These are phyloP conservation scores for Hypena proboscidalis DNA, from an alignment of 2,888 invertebrate species.

Conservation along the genomic window DNA sequence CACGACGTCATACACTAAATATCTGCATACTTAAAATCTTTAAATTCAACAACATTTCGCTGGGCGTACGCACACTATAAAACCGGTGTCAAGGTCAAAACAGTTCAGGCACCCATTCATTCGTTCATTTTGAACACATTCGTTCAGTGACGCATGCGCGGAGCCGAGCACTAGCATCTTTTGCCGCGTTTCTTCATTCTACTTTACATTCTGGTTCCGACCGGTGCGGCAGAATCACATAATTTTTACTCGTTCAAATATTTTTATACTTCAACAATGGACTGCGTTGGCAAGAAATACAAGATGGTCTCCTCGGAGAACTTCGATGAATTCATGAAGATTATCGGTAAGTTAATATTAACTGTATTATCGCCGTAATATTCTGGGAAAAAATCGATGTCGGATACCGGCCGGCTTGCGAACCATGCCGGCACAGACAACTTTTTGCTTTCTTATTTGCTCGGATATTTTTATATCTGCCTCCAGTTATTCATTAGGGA, in stretches of 20 bases:
- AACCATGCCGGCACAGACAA: slow-evolving; percentile 13
- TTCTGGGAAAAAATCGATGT: slow-evolving; percentile 40
- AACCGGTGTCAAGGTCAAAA: slow-evolving; percentile 36
- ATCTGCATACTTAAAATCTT: too few species aligned
- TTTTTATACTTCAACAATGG: slow-evolving; percentile 65
- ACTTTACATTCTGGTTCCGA: slow-evolving; percentile 67
- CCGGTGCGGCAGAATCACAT: slow-evolving; percentile 53
- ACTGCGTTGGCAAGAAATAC: slow-evolving; percentile 90
- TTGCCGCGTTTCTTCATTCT: slow-evolving; percentile 59
- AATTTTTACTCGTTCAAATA: slow-evolving; percentile 34
- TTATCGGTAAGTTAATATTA: slow-evolving; percentile 88
- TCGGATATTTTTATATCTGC: slow-evolving; percentile 20
- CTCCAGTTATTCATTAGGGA: neutral
- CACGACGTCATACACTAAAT: too few species aligned
- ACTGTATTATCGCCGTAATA: slow-evolving; percentile 38
- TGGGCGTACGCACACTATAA: slow-evolving; percentile 43
- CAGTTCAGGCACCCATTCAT: slow-evolving; percentile 47
- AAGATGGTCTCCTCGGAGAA: slow-evolving; percentile 92
- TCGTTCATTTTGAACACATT: slow-evolving; percentile 46
- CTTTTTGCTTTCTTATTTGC: slow-evolving; percentile 31
- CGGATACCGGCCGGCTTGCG: slow-evolving; percentile 65
- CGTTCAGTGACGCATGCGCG: slow-evolving; percentile 52
- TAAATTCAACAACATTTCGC: slow-evolving; percentile 13
- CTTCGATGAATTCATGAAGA: slow-evolving; percentile 96
- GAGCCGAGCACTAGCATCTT: slow-evolving; percentile 30